Conservation (phyloP, 1,140 invertebrate species). For the Venturia canescens region DNA sequence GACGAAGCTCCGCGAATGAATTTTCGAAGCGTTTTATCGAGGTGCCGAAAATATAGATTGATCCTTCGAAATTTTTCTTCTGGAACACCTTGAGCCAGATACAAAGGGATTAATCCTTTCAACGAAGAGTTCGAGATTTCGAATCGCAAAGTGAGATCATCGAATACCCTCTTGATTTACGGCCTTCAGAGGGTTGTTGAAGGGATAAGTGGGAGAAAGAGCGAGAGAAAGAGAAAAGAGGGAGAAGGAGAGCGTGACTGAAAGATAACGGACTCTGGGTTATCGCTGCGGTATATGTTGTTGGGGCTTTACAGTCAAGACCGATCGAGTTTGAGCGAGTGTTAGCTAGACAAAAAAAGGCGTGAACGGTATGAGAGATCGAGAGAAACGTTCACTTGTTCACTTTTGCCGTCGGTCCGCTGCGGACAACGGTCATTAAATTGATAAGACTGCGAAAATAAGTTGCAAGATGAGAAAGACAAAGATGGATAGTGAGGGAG, state of each 20-base stretch:
- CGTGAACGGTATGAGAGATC: conserved; percentile 4
- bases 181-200: not conserved
- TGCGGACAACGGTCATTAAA: conserved; percentile 54
- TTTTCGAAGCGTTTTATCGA: not conserved
- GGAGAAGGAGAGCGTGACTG: not conserved
- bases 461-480: conserved; percentile 13
- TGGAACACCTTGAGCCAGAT: not conserved
- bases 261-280: conserved; percentile 9
- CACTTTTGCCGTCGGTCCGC: conserved; percentile 23
- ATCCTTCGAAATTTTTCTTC: not conserved
- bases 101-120: conserved; percentile 19
- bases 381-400: conserved; percentile 1
- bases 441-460: conserved; percentile 57
- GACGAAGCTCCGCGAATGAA: not conserved
- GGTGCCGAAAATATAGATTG: not conserved
- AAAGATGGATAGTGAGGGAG: not conserved
- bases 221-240: not conserved
- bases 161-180: conserved; percentile 16
- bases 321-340: not conserved
- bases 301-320: not conserved
- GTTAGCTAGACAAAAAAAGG: not conserved
- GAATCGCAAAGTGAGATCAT: conserved; percentile 3
- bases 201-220: conserved; percentile 3
- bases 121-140: not conserved
- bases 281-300: not conserved